Evolutionary conservation across 2,888 invertebrate genomes (phyloP), one percentile per base, ranked within the genome.

Genomic region (Conistra vaccinii): DNA sequence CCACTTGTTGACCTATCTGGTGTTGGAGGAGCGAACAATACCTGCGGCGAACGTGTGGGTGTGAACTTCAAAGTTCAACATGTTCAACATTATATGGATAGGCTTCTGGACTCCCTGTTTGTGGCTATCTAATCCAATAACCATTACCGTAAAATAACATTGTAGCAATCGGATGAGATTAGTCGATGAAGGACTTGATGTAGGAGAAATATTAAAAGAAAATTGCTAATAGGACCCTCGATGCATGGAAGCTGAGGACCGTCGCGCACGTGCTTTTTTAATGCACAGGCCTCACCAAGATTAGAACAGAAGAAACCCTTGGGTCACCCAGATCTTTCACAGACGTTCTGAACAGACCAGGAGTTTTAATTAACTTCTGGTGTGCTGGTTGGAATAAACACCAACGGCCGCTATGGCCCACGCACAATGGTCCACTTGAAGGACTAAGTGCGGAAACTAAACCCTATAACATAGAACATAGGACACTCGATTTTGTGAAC

Each of bases 1-100:
- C 89, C 85, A 88, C 87, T 78, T 87, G 82, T 85, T 86, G 87
- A 83, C 83, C 82, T 83, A 78, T 85, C 68, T 67, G 51, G 58
- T 68, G 71, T 72, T 69, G 51, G 66, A 69, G 66, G 73, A 35
- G 68, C 12, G 68, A 69, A 73, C 45, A 57, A 75, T 71, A 76
- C 70, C 80, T 73, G 71, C 71, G 39, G 65, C 58, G 35, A 9
- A 53, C 62, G 69, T 67, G 71, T 67, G 63, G 71, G 89, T 78
- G 83, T 66, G 69, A 75, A 80, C 70, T 63, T 60, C 58, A 73
- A 86, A 83, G 78, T 88, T 88, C 75, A 73, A 80, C 61, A 71
- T 53, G 69, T 70, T 69, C 29, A 39, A 70, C 61, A 62, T 79
- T 48, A 62, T 14, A 5, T 12, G 48, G 32, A 67, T 20, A 55